These are phyloP conservation scores for Semotilus atromaculatus DNA, from an alignment of 2,797 vertebrate species.

Conservation along the genomic window DNA sequence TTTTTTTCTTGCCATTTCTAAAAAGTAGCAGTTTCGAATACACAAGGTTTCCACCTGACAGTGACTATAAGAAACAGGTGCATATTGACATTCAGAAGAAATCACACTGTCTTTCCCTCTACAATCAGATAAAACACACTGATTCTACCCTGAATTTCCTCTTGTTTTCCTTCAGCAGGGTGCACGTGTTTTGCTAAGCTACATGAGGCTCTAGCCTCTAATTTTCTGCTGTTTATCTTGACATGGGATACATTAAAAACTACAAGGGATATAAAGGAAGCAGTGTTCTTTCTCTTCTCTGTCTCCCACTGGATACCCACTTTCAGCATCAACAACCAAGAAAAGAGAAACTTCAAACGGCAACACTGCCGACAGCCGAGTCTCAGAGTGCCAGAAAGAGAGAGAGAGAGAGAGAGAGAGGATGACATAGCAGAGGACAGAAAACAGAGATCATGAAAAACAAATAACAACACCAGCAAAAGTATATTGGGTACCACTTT, in stretches of 20 bases:
- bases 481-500: conserved; percentile 34
- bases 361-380: conserved; percentile 16
- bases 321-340: conserved; percentile 41
- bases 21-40: too few relatives aligned
- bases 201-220: conserved; percentile 19
- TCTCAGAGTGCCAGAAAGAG: not conserved
- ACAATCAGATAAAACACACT: conserved; percentile 7
- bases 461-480: conserved; percentile 47
- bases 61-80: not conserved
- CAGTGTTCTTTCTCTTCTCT: conserved; percentile 31
- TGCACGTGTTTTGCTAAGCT: conserved; percentile 6
- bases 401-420: not conserved
- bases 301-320: conserved; percentile 29
- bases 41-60: too few relatives aligned
- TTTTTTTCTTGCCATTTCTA: too few relatives aligned
- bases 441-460: conserved; percentile 43
- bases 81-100: conserved; percentile 7
- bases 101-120: not conserved
- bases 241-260: conserved; percentile 46
- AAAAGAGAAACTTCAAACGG: conserved; percentile 45
- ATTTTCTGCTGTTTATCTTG: conserved; percentile 48
- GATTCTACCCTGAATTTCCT: conserved; percentile 1
- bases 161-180: not conserved
- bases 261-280: conserved; percentile 43
- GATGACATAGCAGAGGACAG: conserved; percentile 24